Percentiles rank a stretch among this genome's conserved stretches.
Conservation (phyloP, 1,140 invertebrate species). For the Trichomalopsis sarcophagae region DNA sequence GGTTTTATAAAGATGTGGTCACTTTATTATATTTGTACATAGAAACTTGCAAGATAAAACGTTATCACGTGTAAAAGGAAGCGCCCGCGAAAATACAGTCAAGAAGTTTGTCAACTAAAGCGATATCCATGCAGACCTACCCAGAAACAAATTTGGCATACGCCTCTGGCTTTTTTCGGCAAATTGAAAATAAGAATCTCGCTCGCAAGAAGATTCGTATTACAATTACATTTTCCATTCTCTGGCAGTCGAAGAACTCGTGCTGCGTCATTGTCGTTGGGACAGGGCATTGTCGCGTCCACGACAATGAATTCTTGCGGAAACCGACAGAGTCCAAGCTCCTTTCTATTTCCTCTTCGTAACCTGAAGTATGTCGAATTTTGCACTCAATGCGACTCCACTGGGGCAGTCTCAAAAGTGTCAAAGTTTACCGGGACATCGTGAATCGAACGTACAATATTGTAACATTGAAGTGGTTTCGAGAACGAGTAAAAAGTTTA, state of each 20-base stretch:
- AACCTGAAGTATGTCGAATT: slow-evolving; percentile 58
- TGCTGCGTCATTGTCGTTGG: slow-evolving; percentile 60
- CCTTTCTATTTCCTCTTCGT: slow-evolving; percentile 58
- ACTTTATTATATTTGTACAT: too few relatives aligned
- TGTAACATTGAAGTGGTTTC: neutral
- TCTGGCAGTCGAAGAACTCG: slow-evolving; percentile 48
- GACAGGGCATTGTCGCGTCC: slow-evolving; percentile 52
- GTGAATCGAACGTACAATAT: neutral
- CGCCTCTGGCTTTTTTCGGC: neutral
- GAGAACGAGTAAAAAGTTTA: neutral
- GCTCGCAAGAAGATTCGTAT: slow-evolving; percentile 23
- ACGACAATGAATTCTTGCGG: slow-evolving; percentile 56
- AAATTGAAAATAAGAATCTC: neutral
- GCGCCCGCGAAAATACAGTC: neutral
- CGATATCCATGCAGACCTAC: neutral
- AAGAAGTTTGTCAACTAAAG: neutral
- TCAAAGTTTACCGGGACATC: neutral
- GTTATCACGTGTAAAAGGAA: too few relatives aligned
- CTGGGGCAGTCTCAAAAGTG: neutral
- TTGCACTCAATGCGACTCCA: neutral
- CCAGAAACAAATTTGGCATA: neutral
- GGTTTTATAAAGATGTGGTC: too few relatives aligned
- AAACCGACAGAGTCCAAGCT: slow-evolving; percentile 33
- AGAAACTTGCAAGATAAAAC: too few relatives aligned
- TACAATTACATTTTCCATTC: slow-evolving; percentile 40